Evolutionary conservation across 1,140 invertebrate genomes (phyloP).

Genomic region (Zaprionus capensis): DNA sequence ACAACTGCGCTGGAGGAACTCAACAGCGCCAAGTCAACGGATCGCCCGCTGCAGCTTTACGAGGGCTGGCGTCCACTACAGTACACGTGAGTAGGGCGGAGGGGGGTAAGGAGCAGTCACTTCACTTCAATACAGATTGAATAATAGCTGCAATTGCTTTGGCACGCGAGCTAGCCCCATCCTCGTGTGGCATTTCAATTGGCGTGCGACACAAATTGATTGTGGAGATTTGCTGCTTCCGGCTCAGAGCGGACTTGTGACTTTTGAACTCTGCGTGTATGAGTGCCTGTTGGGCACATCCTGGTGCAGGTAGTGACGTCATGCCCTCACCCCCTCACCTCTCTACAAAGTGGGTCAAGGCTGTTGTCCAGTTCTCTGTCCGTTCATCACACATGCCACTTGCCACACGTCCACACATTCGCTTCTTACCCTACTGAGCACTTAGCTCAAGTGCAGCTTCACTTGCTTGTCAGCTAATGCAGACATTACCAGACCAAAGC

Average conservation of each 20-base stretch:
- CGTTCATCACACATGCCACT: conserved; percentile 25
- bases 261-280: neutral
- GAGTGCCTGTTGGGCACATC: neutral
- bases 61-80: conserved; percentile 79
- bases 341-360: conserved; percentile 66
- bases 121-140: conserved; percentile 52
- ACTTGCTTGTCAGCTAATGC: conserved; percentile 17
- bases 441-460: conserved; percentile 26
- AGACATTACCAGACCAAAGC: conserved; percentile 10
- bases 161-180: conserved; percentile 19
- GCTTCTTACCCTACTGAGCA: neutral
- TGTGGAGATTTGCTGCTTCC: conserved; percentile 51
- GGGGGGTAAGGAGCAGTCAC: neutral
- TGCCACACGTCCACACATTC: conserved; percentile 12
- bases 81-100: conserved; percentile 67
- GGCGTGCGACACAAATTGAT: conserved; percentile 55
- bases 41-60: conserved; percentile 64
- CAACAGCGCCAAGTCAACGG: conserved; percentile 44
- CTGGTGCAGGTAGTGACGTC: neutral
- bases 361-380: conserved; percentile 31
- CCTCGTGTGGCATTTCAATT: conserved; percentile 48
- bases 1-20: conserved; percentile 33
- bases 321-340: conserved; percentile 4
- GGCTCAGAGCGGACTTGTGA: conserved; percentile 22
- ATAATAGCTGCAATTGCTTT: conserved; percentile 49